phyloP scores from a whole-genome alignment of 1,140 invertebrate species.

The Drosophila ogumai region DNA sequence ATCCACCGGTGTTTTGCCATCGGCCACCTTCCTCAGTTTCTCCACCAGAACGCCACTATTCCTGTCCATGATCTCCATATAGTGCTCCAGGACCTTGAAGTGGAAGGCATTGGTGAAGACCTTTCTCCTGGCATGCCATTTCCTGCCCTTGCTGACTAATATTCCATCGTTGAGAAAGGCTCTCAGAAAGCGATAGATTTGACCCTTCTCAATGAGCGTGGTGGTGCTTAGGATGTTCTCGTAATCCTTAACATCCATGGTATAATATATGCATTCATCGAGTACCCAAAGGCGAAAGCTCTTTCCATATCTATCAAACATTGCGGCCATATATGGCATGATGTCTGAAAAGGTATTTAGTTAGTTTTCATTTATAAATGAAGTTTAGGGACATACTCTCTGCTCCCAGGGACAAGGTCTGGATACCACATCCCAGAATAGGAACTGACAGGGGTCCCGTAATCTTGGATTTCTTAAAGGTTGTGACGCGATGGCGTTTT shows the following conservation, averaged over 20 bases:
- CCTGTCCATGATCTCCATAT: conserved; percentile 89
- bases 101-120: conserved; percentile 92
- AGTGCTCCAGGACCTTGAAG: conserved; percentile 92
- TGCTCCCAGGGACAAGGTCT: conserved; percentile 55
- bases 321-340: conserved; percentile 39
- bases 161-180: conserved; percentile 84
- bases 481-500: conserved; percentile 44
- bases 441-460: conserved; percentile 52
- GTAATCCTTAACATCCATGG: conserved; percentile 81
- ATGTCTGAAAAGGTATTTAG: conserved; percentile 27
- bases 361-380: background rate
- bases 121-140: conserved; percentile 70
- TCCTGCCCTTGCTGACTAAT: conserved; percentile 71
- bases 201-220: conserved; percentile 65
- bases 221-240: conserved; percentile 66
- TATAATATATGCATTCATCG: conserved; percentile 77
- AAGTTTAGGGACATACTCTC: conserved; percentile 50
- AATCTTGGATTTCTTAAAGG: conserved; percentile 41
- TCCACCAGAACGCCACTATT: conserved; percentile 87
- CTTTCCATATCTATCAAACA: conserved; percentile 52
- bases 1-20: conserved; percentile 57
- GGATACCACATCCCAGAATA: conserved; percentile 49
- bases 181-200: conserved; percentile 79
- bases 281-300: conserved; percentile 87
- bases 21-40: conserved; percentile 62